These are phyloP conservation scores for Seira ritae DNA, from an alignment of 2,888 invertebrate genomes.

Conservation along the genomic window DNA sequence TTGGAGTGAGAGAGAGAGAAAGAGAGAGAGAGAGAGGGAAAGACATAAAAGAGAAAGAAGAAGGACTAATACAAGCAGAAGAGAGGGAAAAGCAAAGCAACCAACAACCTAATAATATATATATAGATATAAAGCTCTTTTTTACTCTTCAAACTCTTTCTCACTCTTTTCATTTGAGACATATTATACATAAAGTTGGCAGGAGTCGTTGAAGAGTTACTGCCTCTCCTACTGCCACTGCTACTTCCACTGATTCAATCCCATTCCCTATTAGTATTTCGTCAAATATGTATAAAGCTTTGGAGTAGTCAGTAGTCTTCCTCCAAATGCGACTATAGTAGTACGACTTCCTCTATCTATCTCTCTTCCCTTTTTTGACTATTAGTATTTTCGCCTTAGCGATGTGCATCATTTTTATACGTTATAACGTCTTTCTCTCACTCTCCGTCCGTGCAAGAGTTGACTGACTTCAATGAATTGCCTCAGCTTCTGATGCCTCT, in stretches of 20 bases:
- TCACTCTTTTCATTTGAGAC: slow-evolving; percentile 57
- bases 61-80: slow-evolving; percentile 20
- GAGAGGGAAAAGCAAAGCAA: slow-evolving; percentile 61
- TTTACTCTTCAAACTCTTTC: slow-evolving; percentile 63
- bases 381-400: slow-evolving; percentile 49
- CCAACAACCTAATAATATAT: slow-evolving; percentile 57
- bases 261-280: slow-evolving; percentile 32
- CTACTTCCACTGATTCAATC: slow-evolving; percentile 51
- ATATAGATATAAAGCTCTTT: slow-evolving; percentile 54
- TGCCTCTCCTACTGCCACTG: slow-evolving; percentile 37
- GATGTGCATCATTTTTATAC: slow-evolving; percentile 43
- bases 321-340: background rate
- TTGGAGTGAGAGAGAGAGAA: slow-evolving; percentile 34
- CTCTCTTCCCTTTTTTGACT: slow-evolving; percentile 34
- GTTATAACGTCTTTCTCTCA: slow-evolving; percentile 46
- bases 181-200: slow-evolving; percentile 67
- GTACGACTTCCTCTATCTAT: slow-evolving; percentile 37
- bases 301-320: background rate
- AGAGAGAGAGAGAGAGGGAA: slow-evolving; percentile 14
- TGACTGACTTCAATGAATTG: slow-evolving; percentile 18
- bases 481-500: slow-evolving; percentile 42
- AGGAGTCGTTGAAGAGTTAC: slow-evolving; percentile 64
- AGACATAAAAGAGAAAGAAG: slow-evolving; percentile 43
- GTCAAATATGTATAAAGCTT: slow-evolving; percentile 27
- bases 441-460: slow-evolving; percentile 16